These are phyloP conservation scores for Plecturocebus donacophilus DNA, from an alignment of 2,113 vertebrate genomes.

Conservation along the genomic window DNA sequence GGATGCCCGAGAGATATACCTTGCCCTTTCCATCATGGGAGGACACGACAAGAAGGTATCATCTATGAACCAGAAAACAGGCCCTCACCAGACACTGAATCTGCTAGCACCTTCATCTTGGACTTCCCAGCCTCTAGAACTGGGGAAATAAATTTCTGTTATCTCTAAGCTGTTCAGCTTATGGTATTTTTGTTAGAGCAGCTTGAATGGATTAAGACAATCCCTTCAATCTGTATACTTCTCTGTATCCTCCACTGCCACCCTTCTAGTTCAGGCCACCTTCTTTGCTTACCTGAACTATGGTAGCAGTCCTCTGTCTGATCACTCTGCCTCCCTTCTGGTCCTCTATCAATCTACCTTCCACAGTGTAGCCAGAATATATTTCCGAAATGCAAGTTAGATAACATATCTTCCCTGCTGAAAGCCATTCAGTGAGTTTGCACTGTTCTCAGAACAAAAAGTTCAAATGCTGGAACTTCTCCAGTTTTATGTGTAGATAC, in stretches of 20 bases:
- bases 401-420: neutral
- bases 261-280: neutral
- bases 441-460: neutral
- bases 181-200: neutral
- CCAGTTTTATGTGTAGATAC: neutral
- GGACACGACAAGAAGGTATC: neutral
- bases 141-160: neutral
- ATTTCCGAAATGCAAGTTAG: conserved; percentile 41
- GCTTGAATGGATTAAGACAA: neutral
- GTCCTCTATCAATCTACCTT: neutral
- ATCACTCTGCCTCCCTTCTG: neutral
- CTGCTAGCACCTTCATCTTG: neutral
- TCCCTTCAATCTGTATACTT: neutral
- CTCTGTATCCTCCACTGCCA: neutral
- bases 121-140: neutral
- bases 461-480: neutral
- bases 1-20: neutral
- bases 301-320: neutral
- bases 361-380: neutral
- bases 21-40: neutral
- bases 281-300: neutral
- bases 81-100: neutral
- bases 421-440: neutral
- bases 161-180: neutral
- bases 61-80: neutral